A percentile compares a stretch with the other conserved stretches of the same genome.
These are phyloP conservation scores for Aromia moschata DNA, from an alignment of 2,888 invertebrate species.

Conservation along the genomic window DNA sequence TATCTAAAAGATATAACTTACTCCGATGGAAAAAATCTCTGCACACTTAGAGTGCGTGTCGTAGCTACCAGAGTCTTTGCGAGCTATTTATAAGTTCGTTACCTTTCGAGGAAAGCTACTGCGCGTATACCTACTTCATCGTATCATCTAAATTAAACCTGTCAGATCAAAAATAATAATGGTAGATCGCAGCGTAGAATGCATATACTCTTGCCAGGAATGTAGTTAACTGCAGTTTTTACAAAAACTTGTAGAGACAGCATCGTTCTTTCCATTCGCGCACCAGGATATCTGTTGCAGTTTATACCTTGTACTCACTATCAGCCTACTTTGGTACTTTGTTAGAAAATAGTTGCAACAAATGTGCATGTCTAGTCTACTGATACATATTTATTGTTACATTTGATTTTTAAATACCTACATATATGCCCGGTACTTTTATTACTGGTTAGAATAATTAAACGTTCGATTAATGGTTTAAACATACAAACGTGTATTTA, in stretches of 20 bases:
- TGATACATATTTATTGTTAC: too few species aligned
- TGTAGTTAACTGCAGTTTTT: constrained; percentile 43
- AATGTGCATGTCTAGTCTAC: too few species aligned
- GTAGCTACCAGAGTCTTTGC: background rate
- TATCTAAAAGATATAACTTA: too few species aligned
- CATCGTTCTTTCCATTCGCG: constrained; percentile 27
- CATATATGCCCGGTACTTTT: too few species aligned
- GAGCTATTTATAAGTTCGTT: constrained; percentile 1
- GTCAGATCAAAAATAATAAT: constrained; percentile 39
- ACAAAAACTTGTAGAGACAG: constrained; percentile 33
- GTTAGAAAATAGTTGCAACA: too few species aligned
- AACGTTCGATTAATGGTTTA: too few species aligned
- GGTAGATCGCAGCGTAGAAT: constrained; percentile 41
- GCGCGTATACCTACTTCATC: constrained; percentile 31
- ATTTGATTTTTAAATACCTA: too few species aligned
- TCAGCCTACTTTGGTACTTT: constrained; percentile 18
- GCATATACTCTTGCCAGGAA: constrained; percentile 42
- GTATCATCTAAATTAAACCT: constrained; percentile 45
- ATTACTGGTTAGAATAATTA: too few species aligned
- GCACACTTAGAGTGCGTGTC: background rate
- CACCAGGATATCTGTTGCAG: constrained; percentile 22
- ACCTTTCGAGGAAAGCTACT: constrained; percentile 11
- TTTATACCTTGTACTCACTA: constrained; percentile 11
- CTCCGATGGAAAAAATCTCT: too few species aligned
- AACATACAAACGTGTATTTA: too few species aligned